Evolutionary conservation across 2,888 invertebrate species (phyloP), one percentile per base, ranked within the genome.

Genomic region (Lithophane ornitopus): DNA sequence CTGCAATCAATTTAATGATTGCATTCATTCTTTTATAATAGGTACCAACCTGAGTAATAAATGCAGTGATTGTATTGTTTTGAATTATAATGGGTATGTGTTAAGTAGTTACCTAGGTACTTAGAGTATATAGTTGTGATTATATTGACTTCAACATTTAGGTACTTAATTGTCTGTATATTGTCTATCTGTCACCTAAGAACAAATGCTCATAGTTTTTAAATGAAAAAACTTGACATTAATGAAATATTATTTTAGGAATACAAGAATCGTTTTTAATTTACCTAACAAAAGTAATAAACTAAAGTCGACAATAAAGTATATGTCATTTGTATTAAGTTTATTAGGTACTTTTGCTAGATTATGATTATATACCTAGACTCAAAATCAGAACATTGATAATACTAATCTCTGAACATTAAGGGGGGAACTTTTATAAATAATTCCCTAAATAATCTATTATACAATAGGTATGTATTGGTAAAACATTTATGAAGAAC

Each of bases 31-130:
- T n/a, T 71, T 44, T 44, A 52, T 39, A 58, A 34, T 58, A 56
- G 3, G 44, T 56, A 56, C 39, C 19, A 19, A 46, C 34, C 11
- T 26, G 3, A 26, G 16, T 9, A 26, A 44, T 44, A 54, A 26
- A 34, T 52, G 16, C 34, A 46, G 52, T 22, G 22, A 78, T 39
- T 61, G 79, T 39, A 54, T 79, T 78, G 14, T 65, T 34, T 80
- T 58, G 41, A 49, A n/a, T n/a, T 22, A 6, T 41, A 59, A 52
- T 68, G n/a, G 3, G 22, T 12, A 2, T 54, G 22, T 28, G 12
- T 26, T 34, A 34, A 9, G 22, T 59, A n/a, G n/a, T n/a, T n/a
- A 11, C 16, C 34, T 0, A 34, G 34, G 34, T 34, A 34, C 34
- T 34, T 34, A 34, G 0, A 34, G n/a, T n/a, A n/a, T n/a, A 39